Evolutionary conservation across 2,113 vertebrate genomes (phyloP).

Genomic region (Tetrax tetrax): DNA sequence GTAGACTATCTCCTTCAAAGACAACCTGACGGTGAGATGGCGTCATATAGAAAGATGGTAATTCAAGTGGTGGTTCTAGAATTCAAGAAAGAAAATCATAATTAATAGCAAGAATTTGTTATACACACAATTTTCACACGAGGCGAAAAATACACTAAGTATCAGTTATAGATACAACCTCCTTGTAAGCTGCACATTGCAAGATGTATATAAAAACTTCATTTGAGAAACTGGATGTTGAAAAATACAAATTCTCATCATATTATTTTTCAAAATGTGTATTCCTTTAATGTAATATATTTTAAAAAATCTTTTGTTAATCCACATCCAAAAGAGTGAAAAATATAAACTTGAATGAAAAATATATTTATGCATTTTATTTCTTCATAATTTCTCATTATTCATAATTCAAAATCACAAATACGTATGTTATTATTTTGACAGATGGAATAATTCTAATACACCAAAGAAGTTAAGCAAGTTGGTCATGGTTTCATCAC

Average conservation of each 20-base stretch:
- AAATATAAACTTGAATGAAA: neutral
- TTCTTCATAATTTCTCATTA: neutral
- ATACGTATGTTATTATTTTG: neutral
- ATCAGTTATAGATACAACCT: neutral
- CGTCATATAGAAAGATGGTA: conserved; percentile 95
- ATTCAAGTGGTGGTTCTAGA: conserved; percentile 90
- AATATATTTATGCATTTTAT: neutral
- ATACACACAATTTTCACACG: neutral
- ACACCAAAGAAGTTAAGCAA: neutral
- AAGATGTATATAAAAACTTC: neutral
- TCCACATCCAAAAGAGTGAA: neutral
- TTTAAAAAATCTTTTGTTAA: neutral
- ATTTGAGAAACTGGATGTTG: accelerated
- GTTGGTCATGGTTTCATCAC: neutral
- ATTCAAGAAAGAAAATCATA: neutral
- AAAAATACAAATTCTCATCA: neutral
- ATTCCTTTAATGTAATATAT: neutral
- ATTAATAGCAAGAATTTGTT: neutral
- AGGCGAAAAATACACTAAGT: neutral
- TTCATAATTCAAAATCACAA: neutral
- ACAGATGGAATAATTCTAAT: neutral
- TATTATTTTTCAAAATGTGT: neutral
- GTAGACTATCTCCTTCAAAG: conserved; percentile 95
- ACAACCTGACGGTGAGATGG: conserved; percentile 95
- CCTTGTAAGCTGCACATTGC: neutral